Base-by-base conservation (phyloP, 2,797 vertebrate genomes). In the Antennarius maculatus region DNA sequence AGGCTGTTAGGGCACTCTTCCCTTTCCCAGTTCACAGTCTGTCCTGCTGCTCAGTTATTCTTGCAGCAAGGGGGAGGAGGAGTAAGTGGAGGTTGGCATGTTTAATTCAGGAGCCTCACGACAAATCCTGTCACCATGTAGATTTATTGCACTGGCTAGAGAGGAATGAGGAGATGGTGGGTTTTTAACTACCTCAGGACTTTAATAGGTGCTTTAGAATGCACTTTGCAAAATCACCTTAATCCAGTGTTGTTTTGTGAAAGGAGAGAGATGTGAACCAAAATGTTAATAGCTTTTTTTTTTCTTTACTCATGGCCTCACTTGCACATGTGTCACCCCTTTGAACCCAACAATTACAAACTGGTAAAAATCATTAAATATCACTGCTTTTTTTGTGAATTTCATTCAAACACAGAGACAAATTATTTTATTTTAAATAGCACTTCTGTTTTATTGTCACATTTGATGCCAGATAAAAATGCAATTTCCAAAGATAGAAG, bases 101-200 rank as follows among this genome's bases (percentile, higher is more conserved):
- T 92, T 90, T 91, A 88, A 91, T 91, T 92, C 90, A 91, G 67
- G 58, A 82, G 76, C 46, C 51, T 76, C 56, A 50, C 16, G 41
- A 84, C 79, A 28, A 79, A 80, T 63, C 53, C 75, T 59, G 76
- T 84, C 86, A 72, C 70, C 45, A 12, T 62, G 57, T 60, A 66
- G 77, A 88, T 89, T 88, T 87, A 91, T 82, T 53, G 82, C 72
- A 74, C 63, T 81, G 71, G 70, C 58, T 28, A 41, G 50, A 82
- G 76, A 81, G 68, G 55, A 71, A 86, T 43, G 61, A 78, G 74
- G 71, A 83, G 81, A 76, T 80, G 66, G 59, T 76, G 43, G 42
- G 76, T 72, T 81, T 88, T 88, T 88, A 89, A 88, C 86, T 86
- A 84, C 72, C 63, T 34, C 45, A 3, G 69, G 79, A 72, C 71